Evolutionary conservation across 2,797 vertebrate species (phyloP).

Genomic region (Perodicticus potto): DNA sequence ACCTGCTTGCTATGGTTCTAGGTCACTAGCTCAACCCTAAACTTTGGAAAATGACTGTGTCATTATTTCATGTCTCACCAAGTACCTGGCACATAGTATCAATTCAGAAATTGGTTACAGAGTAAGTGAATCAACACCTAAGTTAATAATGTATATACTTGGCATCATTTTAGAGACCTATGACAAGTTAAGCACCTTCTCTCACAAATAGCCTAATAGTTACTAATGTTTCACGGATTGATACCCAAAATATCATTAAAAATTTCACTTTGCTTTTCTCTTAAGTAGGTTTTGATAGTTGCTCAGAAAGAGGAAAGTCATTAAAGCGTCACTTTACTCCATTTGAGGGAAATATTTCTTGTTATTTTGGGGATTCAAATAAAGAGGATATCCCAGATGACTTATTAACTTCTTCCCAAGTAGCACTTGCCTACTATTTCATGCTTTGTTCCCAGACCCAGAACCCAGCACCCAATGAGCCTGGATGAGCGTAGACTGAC

Average conservation of each 20-base stretch:
- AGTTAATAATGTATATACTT: not conserved
- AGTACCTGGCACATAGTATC: not conserved
- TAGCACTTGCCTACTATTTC: not conserved
- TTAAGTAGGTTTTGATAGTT: not conserved
- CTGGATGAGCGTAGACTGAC: not conserved
- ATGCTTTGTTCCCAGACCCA: not conserved
- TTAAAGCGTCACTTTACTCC: not conserved
- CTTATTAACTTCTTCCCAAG: not conserved
- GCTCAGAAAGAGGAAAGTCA: not conserved
- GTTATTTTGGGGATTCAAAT: not conserved
- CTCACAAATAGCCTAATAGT: not conserved
- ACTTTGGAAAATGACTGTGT: not conserved
- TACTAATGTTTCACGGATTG: not conserved
- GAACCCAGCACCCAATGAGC: accelerated
- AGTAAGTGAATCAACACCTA: not conserved
- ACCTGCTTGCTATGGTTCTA: not conserved
- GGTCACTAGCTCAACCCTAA: not conserved
- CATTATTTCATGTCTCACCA: not conserved
- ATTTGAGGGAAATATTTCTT: slow-evolving; percentile 31
- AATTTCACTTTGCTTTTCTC: not conserved
- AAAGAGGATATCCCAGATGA: not conserved
- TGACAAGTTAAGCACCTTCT: not conserved
- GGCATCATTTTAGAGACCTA: not conserved
- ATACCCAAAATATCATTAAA: not conserved
- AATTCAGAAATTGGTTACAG: slow-evolving; percentile 9